Percentiles rank a stretch among this genome's conserved stretches.
These are phyloP conservation scores for Cataglyphis cursor DNA, from an alignment of 2,888 invertebrate genomes.

Conservation along the genomic window DNA sequence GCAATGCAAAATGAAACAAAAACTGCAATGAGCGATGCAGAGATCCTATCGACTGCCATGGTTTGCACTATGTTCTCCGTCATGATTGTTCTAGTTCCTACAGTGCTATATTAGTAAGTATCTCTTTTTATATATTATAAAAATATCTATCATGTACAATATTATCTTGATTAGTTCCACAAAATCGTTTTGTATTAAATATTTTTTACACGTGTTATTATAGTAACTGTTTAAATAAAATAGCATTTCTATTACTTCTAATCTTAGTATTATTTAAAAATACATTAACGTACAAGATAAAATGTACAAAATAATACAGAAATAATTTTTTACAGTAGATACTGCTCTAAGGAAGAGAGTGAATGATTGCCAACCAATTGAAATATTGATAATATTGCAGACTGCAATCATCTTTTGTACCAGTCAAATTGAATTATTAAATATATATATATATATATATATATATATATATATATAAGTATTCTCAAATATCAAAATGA, in stretches of 20 bases:
- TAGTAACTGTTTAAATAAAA: not conserved
- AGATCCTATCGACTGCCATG: not conserved
- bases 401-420: not conserved
- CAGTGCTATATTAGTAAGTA: constrained; percentile 74
- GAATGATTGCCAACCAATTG: not conserved
- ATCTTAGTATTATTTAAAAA: not conserved
- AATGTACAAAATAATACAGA: not conserved
- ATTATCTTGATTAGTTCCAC: not conserved
- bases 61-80: constrained; percentile 51
- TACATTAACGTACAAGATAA: not conserved
- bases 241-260: not conserved
- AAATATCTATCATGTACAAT: not conserved
- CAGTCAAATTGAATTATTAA: not conserved
- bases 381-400: not conserved
- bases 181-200: not conserved
- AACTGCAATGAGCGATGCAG: not conserved
- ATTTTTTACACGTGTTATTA: not conserved
- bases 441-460: too few species aligned
- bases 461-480: not conserved
- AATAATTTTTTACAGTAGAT: constrained; percentile 55
- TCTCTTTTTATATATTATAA: not conserved
- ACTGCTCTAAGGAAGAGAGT: not conserved
- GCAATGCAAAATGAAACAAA: not conserved
- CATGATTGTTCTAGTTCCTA: constrained; percentile 66
- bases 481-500: not conserved